phyloP scores from a whole-genome alignment of 2,797 vertebrate genomes.

The Peromyscus attwateri region DNA sequence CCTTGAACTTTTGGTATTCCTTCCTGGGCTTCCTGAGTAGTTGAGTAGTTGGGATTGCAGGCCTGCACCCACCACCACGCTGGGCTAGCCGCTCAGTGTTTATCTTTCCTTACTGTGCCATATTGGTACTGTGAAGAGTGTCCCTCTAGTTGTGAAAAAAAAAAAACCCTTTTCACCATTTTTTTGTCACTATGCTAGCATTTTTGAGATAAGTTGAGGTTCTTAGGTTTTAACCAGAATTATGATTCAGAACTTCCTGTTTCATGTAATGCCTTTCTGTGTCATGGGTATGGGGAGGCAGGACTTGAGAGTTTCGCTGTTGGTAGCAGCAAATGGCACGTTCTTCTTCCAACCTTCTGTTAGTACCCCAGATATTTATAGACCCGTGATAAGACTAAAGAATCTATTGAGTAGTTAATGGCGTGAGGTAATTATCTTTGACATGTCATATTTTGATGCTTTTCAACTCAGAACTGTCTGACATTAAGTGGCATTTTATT shows the following conservation, averaged over 20 bases:
- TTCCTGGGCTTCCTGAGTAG: neutral
- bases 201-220: constrained; percentile 72
- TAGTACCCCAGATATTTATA: constrained; percentile 43
- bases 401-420: constrained; percentile 50
- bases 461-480: constrained; percentile 25
- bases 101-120: constrained; percentile 19
- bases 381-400: constrained; percentile 34
- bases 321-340: constrained; percentile 42
- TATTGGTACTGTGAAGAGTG: constrained; percentile 40
- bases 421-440: constrained; percentile 24
- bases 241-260: constrained; percentile 80
- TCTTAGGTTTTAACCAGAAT: constrained; percentile 77
- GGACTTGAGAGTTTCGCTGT: constrained; percentile 63
- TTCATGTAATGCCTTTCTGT: constrained; percentile 59
- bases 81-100: constrained; percentile 6
- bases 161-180: constrained; percentile 36
- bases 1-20: neutral
- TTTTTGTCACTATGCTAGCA: constrained; percentile 58
- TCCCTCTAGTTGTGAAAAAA: neutral
- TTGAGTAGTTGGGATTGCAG: neutral
- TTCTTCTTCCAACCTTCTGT: constrained; percentile 55
- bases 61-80: neutral
- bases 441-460: constrained; percentile 62
- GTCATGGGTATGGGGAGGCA: neutral
- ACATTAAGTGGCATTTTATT: constrained; percentile 49